Evolutionary conservation across 1,140 invertebrate species (phyloP), one percentile per base, ranked within the genome.

Genomic region (Drosophila punjabiensis): DNA sequence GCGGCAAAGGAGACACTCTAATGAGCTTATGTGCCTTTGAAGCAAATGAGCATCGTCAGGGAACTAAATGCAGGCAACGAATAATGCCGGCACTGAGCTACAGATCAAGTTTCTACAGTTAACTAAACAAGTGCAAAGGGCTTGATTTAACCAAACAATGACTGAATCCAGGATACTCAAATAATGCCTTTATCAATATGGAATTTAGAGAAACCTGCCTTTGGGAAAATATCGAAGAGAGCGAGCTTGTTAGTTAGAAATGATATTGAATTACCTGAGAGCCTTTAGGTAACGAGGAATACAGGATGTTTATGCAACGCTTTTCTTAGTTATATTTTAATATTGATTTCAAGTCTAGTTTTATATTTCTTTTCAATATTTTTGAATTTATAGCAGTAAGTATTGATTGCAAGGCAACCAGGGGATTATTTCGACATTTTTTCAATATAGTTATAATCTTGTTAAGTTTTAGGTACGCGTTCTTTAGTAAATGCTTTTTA

Each of bases 1-100:
- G 61, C 61, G 20, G 16, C 20, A 13, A 18, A 14, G 28, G 20
- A 45, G 20, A 39, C 56, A 60, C 48, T 64, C 61, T 86, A 82
- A 70, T 79, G 61, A 75, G 64, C 64, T 60, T 53, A 63, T 86
- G 45, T 69, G 65, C 33, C 56, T 53, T 62, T 52, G 69, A 48
- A 52, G 16, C 63, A 41, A 69, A 66, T 39, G 47, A 66, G 61
- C 61, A 39, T 43, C 1, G 18, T 28, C 39, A 30, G 32, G 39
- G 47, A 47, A 28, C 18, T 30, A 18, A 16, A 20, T 13, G 13
- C 10, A 10, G 11, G 14, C 32, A 10, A 7, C 11, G 30, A n/a
- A 55, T 55, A 14, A 33, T 18, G 11, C 30, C 13, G n/a, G n/a
- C 48, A 32, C 18, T n/a, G 13, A 43, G 45, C 43, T 53, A 9